Evolutionary conservation across 2,888 invertebrate species (phyloP), one percentile per base, ranked within the genome.

Genomic region (Coleophora deauratella): DNA sequence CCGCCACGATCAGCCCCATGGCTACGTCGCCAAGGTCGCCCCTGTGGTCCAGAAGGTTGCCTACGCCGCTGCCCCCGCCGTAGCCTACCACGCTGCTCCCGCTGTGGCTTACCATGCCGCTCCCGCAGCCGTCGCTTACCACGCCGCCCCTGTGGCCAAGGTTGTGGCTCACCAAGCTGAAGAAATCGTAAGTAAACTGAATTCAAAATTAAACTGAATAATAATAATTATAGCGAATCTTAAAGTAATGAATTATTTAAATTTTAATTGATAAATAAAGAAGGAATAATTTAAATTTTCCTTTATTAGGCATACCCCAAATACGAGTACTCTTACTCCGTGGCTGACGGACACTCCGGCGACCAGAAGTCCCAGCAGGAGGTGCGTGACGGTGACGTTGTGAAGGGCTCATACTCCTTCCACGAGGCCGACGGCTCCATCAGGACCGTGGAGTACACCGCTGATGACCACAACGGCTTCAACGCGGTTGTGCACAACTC

Each of bases 331-430:
- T 69, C 72, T 44, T 86, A 87, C 67, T 80, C 81, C 35, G 86
- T 87, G 1, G 68, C 77, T 48, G 86, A 87, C 57, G 66, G 71
- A n/a, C 78, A 81, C 61, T 81, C 86, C 58, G 85, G 85, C 33
- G 87, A 87, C 68, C 66, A 78, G 63, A 86, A 86, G 66, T 67
- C 71, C 49, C 85, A 85, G 60, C 80, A 84, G 51, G 87, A 87
- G 56, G 52, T 57, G 46, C 70, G 75, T 42, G 84, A 85, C 49
- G 86, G 86, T 35, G 86, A 86, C 51, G 74, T 72, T 6, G 86
- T 86, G 46, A 78, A 81, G 59, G 87, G 86, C 47, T 71, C 73
- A 14, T 82, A 86, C 72, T 77, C 80, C 21, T 67, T 86, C 52
- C 72, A 73, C 45, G 84, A 86, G 61, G 77, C 86, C 41, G 87